A percentile compares a stretch with the other conserved stretches of the same genome.
Evolutionary conservation across 1,140 invertebrate genomes (phyloP).

Genomic region (Drosophila punjabiensis): DNA sequence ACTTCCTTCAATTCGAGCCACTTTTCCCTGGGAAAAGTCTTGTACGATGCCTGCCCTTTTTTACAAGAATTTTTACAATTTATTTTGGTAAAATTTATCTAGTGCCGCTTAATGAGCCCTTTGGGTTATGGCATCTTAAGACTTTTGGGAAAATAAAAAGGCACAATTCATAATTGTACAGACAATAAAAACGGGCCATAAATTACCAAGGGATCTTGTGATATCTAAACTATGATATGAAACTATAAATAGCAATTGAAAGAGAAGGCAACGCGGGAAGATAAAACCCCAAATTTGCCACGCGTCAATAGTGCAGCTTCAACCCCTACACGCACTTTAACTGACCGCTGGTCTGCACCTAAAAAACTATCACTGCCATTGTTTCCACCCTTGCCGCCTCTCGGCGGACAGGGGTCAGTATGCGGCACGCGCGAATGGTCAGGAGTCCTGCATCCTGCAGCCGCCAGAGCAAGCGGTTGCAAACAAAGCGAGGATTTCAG

Average conservation of each 20-base stretch:
- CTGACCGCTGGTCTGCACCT: slow-evolving; percentile 58
- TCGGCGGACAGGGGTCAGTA: slow-evolving; percentile 49
- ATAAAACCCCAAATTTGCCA: slow-evolving; percentile 15
- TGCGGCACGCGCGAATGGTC: slow-evolving; percentile 50
- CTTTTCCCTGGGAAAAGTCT: slow-evolving; percentile 55
- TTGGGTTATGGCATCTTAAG: slow-evolving; percentile 40
- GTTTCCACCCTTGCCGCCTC: slow-evolving; percentile 33
- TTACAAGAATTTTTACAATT: slow-evolving; percentile 30
- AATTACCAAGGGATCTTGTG: neutral
- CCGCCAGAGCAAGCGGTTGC: slow-evolving; percentile 8
- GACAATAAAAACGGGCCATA: neutral
- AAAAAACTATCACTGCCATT: slow-evolving; percentile 41
- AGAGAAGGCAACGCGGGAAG: neutral
- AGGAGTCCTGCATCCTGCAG: slow-evolving; percentile 33
- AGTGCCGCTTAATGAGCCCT: slow-evolving; percentile 54
- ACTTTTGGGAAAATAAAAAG: slow-evolving; percentile 52
- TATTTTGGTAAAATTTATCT: slow-evolving; percentile 69
- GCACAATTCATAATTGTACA: slow-evolving; percentile 36
- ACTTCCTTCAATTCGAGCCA: slow-evolving; percentile 27
- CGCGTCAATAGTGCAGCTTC: slow-evolving; percentile 37
- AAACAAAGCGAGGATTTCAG: slow-evolving; percentile 39
- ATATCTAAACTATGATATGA: neutral
- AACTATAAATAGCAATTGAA: neutral
- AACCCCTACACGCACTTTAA: slow-evolving; percentile 61
- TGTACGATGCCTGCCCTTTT: slow-evolving; percentile 16